Base-by-base conservation (phyloP, 2,113 vertebrate genomes). In the Nannospalax galili region DNA sequence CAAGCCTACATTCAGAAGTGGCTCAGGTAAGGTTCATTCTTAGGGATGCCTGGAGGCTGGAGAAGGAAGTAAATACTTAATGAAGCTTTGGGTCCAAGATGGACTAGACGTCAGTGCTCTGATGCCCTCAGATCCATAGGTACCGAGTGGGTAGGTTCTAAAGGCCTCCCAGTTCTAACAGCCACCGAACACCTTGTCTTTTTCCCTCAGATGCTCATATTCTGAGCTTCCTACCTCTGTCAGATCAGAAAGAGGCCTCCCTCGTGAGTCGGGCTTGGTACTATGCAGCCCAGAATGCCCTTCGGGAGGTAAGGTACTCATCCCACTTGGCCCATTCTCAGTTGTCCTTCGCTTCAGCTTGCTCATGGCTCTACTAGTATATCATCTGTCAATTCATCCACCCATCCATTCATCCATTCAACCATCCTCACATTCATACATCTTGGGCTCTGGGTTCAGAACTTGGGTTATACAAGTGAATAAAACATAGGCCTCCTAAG, bases 201-300 rank as follows among this genome's bases (percentile, higher is more conserved):
- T 93, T 94, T 48, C 94, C 91, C 45, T 86, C 92, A 99, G 99
- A 98, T 99, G 60, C 97, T 99, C 85, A 97, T 96, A 98, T 99
- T 97, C 97, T 99, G 96, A 98, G 98, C 90, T 99, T 99, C 94
- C 98, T 99, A 73, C 98, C 98, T 80, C 84, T 98, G 10, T 97
- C 98, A 42, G 99, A 99, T 97, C 98, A 99, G 81, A 99, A 98
- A 98, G 99, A 99, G 89, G 99, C 99, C 3, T 99, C 99, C 0
- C 96, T 99, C 69, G 98, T 99, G 74, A 99, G 97, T 95, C 98
- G 82, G 77, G 98, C 98, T 93, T 99, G 99, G 99, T 99, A 99
- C 95, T 78, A 35, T 74, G 99, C 99, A 35, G 99, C 98, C 88
- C 99, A 98, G 95, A 99, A 99, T 93, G 97, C 91, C 37, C 95